Evolutionary conservation across 2,888 invertebrate species (phyloP), one percentile per base, ranked within the genome.

Genomic region (Pharmacophagus antenor): DNA sequence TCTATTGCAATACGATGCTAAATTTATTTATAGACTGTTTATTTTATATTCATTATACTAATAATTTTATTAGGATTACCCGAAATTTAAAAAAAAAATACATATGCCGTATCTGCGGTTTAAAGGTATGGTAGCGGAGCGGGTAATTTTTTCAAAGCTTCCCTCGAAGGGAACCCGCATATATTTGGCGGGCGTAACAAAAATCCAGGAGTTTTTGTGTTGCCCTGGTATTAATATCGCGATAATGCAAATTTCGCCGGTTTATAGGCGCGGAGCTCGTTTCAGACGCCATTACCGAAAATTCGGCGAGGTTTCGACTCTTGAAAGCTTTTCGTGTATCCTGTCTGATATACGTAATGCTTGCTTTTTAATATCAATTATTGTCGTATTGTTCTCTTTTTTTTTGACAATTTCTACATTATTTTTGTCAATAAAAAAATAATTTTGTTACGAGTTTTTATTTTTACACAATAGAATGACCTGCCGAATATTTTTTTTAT

Each of bases 211-310:
- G 71, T 73, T 76, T 76, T 79, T 77, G 76, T 78, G 73, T 75
- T 73, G 72, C 70, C 73, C 72, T 67, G 65, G 73, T 76, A 80
- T 82, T 83, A 84, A 82, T 83, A 79, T 75, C 70, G 72, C 77
- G 80, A 81, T 85, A 84, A 85, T 85, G 85, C 79, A 82, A 85
- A 84, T 83, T 81, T 78, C 74, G 75, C 65, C 77, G 70, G 72
- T 70, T 79, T 78, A 75, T 76, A 73, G 69, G 73, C 69, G 65
- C 72, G 71, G 66, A 70, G 73, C 73, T 72, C 79, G 73, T 82
- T 81, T 63, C 71, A 70, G 73, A 62, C 69, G 74, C 78, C 76
- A 77, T 83, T 82, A 80, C 80, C 70, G 80, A 81, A 81, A 85
- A 83, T 82, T 82, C 81, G 68, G 76, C 74, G 69, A 73, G 79